These are phyloP conservation scores for Drosophila persimilis DNA, from an alignment of 1,140 invertebrate species.

Conservation along the genomic window DNA sequence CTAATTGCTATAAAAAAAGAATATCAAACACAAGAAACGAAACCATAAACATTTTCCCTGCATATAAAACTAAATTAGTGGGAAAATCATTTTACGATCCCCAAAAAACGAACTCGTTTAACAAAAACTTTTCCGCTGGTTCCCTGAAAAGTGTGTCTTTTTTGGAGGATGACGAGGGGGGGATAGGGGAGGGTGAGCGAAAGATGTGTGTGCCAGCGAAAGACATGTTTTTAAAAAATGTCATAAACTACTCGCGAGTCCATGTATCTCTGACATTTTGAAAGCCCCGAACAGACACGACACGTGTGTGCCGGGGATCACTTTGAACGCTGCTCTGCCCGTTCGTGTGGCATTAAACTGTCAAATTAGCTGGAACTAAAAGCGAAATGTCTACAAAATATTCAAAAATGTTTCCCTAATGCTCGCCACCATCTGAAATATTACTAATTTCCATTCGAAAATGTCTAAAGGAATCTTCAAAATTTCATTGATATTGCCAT, in stretches of 20 bases:
- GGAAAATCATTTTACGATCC: conserved; percentile 68
- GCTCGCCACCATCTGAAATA: conserved; percentile 38
- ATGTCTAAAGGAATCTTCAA: conserved; percentile 33
- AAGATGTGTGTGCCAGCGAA: conserved; percentile 46
- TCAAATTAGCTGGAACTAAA: conserved; percentile 71
- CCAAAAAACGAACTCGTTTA: conserved; percentile 44
- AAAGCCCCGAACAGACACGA: conserved; percentile 50
- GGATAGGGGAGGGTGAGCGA: conserved; percentile 17
- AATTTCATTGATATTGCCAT: conserved; percentile 29
- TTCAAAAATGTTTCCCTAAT: conserved; percentile 42
- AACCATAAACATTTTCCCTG: conserved; percentile 71
- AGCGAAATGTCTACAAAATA: conserved; percentile 56
- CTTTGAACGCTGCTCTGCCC: conserved; percentile 19
- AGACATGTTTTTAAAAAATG: conserved; percentile 75
- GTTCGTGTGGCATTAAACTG: conserved; percentile 69
- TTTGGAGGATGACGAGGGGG: background rate
- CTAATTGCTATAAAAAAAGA: conserved; percentile 64
- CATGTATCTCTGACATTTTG: conserved; percentile 70
- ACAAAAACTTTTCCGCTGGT: conserved; percentile 2
- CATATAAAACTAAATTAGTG: conserved; percentile 71
- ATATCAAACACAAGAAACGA: conserved; percentile 49
- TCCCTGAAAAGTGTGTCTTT: conserved; percentile 4
- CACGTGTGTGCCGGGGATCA: conserved; percentile 53
- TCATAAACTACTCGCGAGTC: conserved; percentile 70
- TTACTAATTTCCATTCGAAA: conserved; percentile 62